Percentiles rank a stretch among this genome's conserved stretches.
Evolutionary conservation across 2,888 invertebrate genomes (phyloP).

Genomic region (Myopa tessellatipennis): DNA sequence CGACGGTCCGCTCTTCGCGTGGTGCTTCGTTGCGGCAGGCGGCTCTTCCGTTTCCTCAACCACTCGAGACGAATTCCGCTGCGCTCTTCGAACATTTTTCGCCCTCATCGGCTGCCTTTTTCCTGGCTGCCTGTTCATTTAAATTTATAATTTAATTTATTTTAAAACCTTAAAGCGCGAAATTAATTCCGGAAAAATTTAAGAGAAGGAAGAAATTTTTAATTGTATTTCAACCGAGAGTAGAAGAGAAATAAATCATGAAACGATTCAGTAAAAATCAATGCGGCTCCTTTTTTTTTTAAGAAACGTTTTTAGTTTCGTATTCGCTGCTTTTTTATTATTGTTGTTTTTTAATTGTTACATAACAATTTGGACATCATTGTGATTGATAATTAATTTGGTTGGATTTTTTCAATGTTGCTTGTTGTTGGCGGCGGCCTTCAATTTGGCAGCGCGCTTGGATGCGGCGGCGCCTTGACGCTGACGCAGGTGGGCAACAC

Average conservation of each 20-base stretch:
- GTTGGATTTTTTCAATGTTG: not conserved
- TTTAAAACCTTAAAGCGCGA: slow-evolving; percentile 39
- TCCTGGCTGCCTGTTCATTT: slow-evolving; percentile 45
- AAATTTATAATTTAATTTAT: slow-evolving; percentile 49
- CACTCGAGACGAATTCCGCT: not conserved
- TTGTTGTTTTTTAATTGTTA: not conserved
- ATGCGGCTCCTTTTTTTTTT: not conserved
- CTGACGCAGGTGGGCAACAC: slow-evolving; percentile 45
- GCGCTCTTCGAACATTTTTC: slow-evolving; percentile 7
- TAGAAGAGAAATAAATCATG: not conserved
- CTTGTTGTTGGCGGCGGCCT: slow-evolving; percentile 4
- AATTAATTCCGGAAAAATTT: slow-evolving; percentile 6
- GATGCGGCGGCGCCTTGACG: slow-evolving; percentile 49
- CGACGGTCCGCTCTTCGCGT: not conserved
- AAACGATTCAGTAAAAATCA: not conserved
- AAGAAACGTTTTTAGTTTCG: not conserved
- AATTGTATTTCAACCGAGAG: not conserved
- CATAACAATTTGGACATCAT: not conserved
- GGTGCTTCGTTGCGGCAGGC: not conserved
- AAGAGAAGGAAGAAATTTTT: not conserved
- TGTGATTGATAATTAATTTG: not conserved
- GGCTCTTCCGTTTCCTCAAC: slow-evolving; percentile 25
- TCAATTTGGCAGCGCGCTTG: slow-evolving; percentile 35
- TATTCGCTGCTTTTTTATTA: slow-evolving; percentile 13
- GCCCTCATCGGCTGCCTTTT: not conserved